Base-by-base conservation (phyloP, 2,888 invertebrate genomes). In the Philaethria dido region DNA sequence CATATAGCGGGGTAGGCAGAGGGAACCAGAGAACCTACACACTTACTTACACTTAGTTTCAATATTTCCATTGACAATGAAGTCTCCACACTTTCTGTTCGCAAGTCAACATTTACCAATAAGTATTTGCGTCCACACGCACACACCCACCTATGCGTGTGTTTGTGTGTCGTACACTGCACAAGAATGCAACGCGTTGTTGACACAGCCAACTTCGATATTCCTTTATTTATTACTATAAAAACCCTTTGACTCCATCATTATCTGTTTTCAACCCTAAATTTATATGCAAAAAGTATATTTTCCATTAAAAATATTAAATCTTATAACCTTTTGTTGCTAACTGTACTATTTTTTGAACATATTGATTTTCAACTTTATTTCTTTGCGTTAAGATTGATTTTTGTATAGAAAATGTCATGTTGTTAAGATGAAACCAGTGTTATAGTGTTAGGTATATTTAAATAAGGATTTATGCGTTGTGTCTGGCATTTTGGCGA, bases 181-280 rank as follows among this genome's bases (percentile, higher is more conserved):
- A 87, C 89, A 92, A 92, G 92, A 92, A 92, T 92, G 92, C 92
- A 91, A 86, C 85, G 88, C 88, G 89, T 88, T 92, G 92, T 92
- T 92, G 92, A 92, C 92, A 92, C 92, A 89, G 85, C 87, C 89
- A 90, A 88, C 91, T 89, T 90, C 91, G 90, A 91, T 92, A 91
- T 90, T 92, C 89, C 89, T 92, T 92, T 92, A 92, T 92, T 92
- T 92, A 92, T 91, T 87, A 83, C 89, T 89, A 90, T 89, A 89
- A 91, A 91, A 91, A 88, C 89, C 86, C 84, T 85, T 86, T 79
- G 71, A 73, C 70, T 65, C 18, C 29, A 55, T 33, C 3, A 6
- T 72, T 72, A 1, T 20, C 29, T 0, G 82, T 71, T 72, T 54
- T 69, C 45, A 71, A 79, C 81, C 67, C 69, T 80, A 82, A 4